These are phyloP conservation scores for Mugil cephalus DNA, from an alignment of 2,113 vertebrate species.

Conservation along the genomic window DNA sequence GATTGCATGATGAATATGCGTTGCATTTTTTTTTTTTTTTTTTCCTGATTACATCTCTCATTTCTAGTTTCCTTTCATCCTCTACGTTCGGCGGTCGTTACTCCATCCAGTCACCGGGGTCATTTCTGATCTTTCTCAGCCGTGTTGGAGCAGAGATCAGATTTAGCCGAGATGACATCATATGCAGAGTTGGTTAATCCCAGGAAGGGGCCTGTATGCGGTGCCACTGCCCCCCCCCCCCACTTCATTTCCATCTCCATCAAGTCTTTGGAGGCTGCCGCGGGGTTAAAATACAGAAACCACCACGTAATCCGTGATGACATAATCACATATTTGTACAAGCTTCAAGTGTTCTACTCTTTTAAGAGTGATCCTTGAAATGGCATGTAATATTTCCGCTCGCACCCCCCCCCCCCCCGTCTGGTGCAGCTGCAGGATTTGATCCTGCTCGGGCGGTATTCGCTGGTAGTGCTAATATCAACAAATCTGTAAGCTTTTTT, in stretches of 20 bases:
- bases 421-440: constrained; percentile 43
- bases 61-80: constrained; percentile 1
- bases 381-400: constrained; percentile 41
- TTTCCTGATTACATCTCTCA: constrained; percentile 11
- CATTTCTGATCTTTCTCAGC: constrained; percentile 49
- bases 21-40: too few species aligned
- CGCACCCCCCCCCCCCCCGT: constrained; percentile 14
- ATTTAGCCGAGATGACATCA: constrained; percentile 70
- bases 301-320: constrained; percentile 59
- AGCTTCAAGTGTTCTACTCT: constrained; percentile 54
- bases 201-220: constrained; percentile 57
- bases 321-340: constrained; percentile 66
- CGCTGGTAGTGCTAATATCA: constrained; percentile 25
- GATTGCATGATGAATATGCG: not conserved
- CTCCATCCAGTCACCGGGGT: constrained; percentile 19
- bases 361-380: constrained; percentile 52
- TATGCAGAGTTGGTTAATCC: constrained; percentile 73
- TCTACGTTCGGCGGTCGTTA: constrained; percentile 20
- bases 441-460: constrained; percentile 19
- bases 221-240: constrained; percentile 27
- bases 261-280: constrained; percentile 26
- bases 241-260: constrained; percentile 27
- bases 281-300: constrained; percentile 57
- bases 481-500: constrained; percentile 46
- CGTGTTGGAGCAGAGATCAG: constrained; percentile 60